phyloP scores from a whole-genome alignment of 2,888 invertebrate species.

The Julus scanicus region DNA sequence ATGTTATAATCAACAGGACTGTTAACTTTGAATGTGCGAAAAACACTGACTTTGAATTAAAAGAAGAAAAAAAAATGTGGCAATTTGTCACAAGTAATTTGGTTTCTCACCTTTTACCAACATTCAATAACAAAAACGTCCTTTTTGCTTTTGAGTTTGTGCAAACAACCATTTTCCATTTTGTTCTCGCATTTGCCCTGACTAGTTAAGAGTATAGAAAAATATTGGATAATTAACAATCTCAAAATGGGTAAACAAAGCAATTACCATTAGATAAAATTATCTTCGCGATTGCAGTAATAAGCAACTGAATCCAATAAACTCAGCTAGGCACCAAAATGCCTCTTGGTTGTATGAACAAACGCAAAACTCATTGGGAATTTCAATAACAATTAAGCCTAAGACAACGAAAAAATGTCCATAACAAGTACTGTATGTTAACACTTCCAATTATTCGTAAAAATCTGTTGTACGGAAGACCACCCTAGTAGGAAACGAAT shows the following conservation, averaged over 20 bases:
- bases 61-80: neutral
- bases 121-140: constrained; percentile 43
- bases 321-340: constrained; percentile 28
- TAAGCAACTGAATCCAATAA: constrained; percentile 32
- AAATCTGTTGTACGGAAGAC: constrained; percentile 25
- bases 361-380: constrained; percentile 38
- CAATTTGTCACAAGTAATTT: neutral
- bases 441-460: neutral
- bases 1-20: constrained; percentile 40
- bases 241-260: constrained; percentile 3
- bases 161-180: constrained; percentile 44
- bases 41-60: neutral
- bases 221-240: constrained; percentile 29
- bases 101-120: constrained; percentile 11
- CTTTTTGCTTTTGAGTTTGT: constrained; percentile 16
- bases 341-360: constrained; percentile 43
- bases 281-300: neutral
- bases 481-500: constrained; percentile 30
- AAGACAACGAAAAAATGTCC: neutral
- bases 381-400: constrained; percentile 19
- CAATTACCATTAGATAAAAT: constrained; percentile 1
- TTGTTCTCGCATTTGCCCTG: constrained; percentile 43
- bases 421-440: constrained; percentile 2
- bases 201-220: constrained; percentile 36
- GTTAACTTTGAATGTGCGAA: constrained; percentile 34